phyloP scores from a whole-genome alignment of 2,797 vertebrate species.

The Eulemur albifrons region DNA sequence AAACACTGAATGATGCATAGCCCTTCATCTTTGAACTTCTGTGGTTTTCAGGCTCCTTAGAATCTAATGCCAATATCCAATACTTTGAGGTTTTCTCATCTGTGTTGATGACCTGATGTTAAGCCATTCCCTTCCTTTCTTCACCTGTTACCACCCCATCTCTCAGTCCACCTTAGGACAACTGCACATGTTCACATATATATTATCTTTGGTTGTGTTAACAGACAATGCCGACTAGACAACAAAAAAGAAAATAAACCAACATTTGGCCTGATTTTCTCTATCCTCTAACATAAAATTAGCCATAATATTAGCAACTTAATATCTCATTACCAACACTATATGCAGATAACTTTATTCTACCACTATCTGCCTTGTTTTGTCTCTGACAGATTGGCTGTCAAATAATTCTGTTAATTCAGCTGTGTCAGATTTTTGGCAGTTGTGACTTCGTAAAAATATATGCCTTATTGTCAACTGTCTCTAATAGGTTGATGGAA shows the following conservation, averaged over 20 bases:
- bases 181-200: neutral
- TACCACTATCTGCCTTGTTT: neutral
- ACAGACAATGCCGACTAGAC: neutral
- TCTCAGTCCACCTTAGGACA: neutral
- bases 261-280: neutral
- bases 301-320: neutral
- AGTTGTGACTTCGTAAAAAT: neutral
- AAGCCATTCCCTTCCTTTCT: neutral
- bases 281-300: neutral
- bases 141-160: neutral
- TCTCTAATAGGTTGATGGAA: neutral
- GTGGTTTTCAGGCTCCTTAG: neutral
- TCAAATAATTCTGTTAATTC: slow-evolving; percentile 6
- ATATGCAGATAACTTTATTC: neutral
- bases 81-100: neutral
- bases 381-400: neutral
- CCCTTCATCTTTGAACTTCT: neutral
- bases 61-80: neutral
- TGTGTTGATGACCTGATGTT: neutral
- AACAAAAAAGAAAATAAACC: neutral
- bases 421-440: neutral
- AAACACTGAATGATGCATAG: neutral
- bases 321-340: neutral
- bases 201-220: neutral
- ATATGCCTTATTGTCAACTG: neutral